Evolutionary conservation across 1,140 invertebrate genomes (phyloP), one percentile per base, ranked within the genome.

Genomic region (Cherax destructor): DNA sequence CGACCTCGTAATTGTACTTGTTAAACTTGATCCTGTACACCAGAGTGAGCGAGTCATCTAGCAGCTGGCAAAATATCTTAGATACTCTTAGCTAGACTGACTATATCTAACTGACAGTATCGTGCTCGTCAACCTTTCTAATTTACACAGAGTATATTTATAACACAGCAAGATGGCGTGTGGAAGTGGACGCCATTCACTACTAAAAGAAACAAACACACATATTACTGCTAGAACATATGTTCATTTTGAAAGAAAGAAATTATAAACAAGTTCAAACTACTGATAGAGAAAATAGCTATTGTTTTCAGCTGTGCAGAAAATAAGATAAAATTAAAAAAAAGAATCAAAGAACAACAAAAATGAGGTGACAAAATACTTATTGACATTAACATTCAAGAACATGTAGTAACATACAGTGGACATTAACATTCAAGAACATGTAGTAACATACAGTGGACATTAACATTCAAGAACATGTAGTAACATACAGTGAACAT

Each of bases 1-100:
- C 16, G 50, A 87, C 85, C 16, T 56, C 76, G 69, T 87, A 87
- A n/a, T 87, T 87, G 47, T 79, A 59, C 24, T 87, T 87, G 74
- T 87, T 87, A 74, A 79, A 52, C 30, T 87, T 87, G 13, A 87
- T 79, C 52, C 85, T 87, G 72, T n/a, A 80, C 10, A 49, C 47
- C 7, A 49, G 49, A 76, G n/a, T n/a, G 10, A 80, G 6, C 13
- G 24, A 69, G 18, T 56, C 30, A 47, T 9, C 30, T 18, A 10
- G 49, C 30, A 61, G 3, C 24, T 16, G 7, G 18, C n/a, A 47
- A 61, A 83, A 59, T 80, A 47, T 80, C 56, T 6, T 47, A 59
- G 7, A 3, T 3, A 47, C 41, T 41, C 13, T 10, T 80, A 52
- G n/a, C 6, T 9, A 69, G 30, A 1, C 9, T 13, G 6, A 21